These are phyloP conservation scores for Saxidomus purpurata DNA, from an alignment of 1,140 invertebrate genomes.

Conservation along the genomic window DNA sequence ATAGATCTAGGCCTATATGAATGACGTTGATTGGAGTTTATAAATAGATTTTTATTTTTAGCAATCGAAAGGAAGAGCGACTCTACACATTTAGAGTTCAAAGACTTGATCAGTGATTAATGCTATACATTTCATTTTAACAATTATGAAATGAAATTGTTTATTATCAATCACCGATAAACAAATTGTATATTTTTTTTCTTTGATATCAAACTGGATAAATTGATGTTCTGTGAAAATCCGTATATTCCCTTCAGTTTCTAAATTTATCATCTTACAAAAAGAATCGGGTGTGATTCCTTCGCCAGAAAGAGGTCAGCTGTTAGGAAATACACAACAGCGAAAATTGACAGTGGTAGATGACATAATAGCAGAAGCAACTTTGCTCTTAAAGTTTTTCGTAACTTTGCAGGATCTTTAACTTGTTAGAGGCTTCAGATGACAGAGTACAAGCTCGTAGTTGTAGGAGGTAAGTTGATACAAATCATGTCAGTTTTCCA, in stretches of 20 bases:
- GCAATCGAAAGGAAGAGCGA: conserved; percentile 8
- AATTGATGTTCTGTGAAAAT: neutral
- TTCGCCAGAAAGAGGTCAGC: conserved; percentile 40
- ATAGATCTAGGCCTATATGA: neutral
- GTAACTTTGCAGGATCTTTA: conserved; percentile 26
- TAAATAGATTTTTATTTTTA: conserved; percentile 35
- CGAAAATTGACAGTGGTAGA: neutral
- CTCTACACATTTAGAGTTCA: too few relatives aligned
- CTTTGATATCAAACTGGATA: neutral
- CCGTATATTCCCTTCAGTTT: conserved; percentile 27
- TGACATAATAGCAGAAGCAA: neutral
- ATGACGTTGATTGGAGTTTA: conserved; percentile 28
- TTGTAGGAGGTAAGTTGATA: conserved; percentile 88
- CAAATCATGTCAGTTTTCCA: conserved; percentile 5
- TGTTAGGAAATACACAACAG: neutral
- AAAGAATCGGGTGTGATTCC: conserved; percentile 38
- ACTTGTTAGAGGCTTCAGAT: conserved; percentile 78
- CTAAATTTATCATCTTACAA: conserved; percentile 61
- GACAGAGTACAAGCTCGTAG: conserved; percentile 90
- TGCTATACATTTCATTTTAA: too few relatives aligned
- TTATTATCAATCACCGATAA: too few relatives aligned
- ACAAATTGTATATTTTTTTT: too few relatives aligned
- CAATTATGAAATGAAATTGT: too few relatives aligned
- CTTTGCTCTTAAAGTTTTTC: neutral
- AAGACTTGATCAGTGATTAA: too few relatives aligned